Base-by-base conservation (phyloP, 2,888 invertebrate genomes). In the Cantharis rustica region DNA sequence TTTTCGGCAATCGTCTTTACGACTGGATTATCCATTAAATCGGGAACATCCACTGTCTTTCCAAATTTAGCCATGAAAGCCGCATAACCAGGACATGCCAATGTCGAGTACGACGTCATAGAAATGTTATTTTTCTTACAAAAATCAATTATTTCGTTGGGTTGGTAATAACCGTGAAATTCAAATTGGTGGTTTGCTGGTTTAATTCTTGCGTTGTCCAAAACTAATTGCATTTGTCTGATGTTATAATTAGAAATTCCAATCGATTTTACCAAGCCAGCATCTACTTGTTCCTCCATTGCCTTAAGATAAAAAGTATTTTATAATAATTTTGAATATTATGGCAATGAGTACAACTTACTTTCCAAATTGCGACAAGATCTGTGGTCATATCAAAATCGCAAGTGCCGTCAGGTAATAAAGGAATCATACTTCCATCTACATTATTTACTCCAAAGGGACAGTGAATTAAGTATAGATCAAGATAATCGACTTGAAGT, bases 191-290 rank as follows among this genome's bases (percentile, higher is more conserved):
- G 83, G 86, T 87, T 88, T 70, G 93, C 90, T 70, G 93, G 95
- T 79, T 90, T 90, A 69, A 92, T 90, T 68, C 86, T 88, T 7
- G 91, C 90, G 47, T 88, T 89, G 16, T 90, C 88, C 61, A 92
- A 84, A 72, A 96, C 86, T 69, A 92, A 89, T 74, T 90, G 88
- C 76, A 96, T 89, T 88, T 96, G 96, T 20, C 89, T 88, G 31
- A 88, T 88, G 85, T 93, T 95, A 84, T 95, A 92, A 86, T 96
- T 96, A 0, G 95, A 96, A 9, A 96, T 86, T 0, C 96, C 96
- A 83, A 96, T 94, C 16, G 94, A 91, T 81, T 92, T 93, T 0
- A 93, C 89, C 13, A 92, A 89, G 0, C 95, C 95, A 0, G 88
- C 88, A 17, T 90, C 89, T 31, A 93, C 93, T 27, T 31, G 68